These are phyloP conservation scores for Anneissia japonica DNA, from an alignment of 35 echinoderm and acorn worm species.

Conservation along the genomic window DNA sequence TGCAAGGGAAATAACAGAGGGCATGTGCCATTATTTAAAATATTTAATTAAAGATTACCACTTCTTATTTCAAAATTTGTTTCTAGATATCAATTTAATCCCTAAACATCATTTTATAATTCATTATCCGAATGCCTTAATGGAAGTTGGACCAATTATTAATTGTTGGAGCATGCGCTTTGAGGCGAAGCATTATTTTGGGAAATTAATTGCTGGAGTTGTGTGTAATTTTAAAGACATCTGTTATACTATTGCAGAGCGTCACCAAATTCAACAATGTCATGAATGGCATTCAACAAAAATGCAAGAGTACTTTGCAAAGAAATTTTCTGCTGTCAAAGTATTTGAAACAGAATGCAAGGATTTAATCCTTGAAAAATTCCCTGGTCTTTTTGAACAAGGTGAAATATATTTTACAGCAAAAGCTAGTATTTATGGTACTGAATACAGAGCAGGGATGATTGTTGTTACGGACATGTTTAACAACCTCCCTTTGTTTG, in stretches of 20 bases:
- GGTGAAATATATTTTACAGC: not conserved
- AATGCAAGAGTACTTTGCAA: too few species aligned
- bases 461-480: not conserved
- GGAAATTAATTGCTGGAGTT: conserved; percentile 3
- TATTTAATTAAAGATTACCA: conserved; percentile 20
- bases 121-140: not conserved
- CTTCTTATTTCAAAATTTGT: not conserved
- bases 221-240: conserved; percentile 38
- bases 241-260: conserved; percentile 2
- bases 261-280: conserved; percentile 22
- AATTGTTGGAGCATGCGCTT: conserved; percentile 23
- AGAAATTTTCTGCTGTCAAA: not conserved
- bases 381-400: not conserved
- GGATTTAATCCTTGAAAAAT: not conserved
- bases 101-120: conserved; percentile 24
- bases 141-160: not conserved
- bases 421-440: not conserved
- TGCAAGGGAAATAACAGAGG: not conserved
- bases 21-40: conserved; percentile 11
- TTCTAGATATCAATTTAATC: conserved; percentile 4
- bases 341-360: not conserved
- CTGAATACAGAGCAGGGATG: conserved; percentile 8
- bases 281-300: not conserved
- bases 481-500: not conserved
- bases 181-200: conserved; percentile 27